A percentile compares a stretch with the other conserved stretches of the same genome.
Evolutionary conservation across 1,140 invertebrate genomes (phyloP).

Genomic region (Drosophila ohnishii): DNA sequence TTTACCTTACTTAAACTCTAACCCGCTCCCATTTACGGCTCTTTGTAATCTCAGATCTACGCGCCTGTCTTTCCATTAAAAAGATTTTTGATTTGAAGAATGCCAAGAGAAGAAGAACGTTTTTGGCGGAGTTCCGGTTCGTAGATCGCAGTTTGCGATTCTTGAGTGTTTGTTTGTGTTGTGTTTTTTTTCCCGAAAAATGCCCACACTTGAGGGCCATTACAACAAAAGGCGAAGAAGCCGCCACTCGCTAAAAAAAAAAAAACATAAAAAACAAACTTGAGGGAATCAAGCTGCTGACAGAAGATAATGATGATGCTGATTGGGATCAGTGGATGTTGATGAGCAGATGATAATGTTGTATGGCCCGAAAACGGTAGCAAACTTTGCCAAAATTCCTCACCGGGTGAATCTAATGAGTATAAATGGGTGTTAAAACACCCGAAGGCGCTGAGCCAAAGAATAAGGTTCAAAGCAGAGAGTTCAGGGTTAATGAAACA

Average conservation of each 20-base stretch:
- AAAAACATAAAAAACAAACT: constrained; percentile 41
- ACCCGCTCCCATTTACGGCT: not conserved
- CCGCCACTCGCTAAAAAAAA: constrained; percentile 15
- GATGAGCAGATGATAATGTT: constrained; percentile 13
- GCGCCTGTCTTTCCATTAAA: constrained; percentile 48
- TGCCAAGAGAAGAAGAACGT: constrained; percentile 22
- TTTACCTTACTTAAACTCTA: not conserved
- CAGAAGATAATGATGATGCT: constrained; percentile 35
- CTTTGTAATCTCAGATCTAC: constrained; percentile 14
- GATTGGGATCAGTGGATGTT: constrained; percentile 36
- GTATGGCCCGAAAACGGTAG: constrained; percentile 30
- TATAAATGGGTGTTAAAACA: constrained; percentile 31
- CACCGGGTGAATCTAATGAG: constrained; percentile 8
- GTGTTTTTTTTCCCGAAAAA: constrained; percentile 26
- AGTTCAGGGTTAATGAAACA: constrained; percentile 21
- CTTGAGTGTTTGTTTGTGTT: constrained; percentile 27
- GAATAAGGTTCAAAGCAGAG: constrained; percentile 15
- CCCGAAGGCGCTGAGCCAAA: not conserved
- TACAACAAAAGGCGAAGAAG: constrained; percentile 38
- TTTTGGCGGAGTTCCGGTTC: constrained; percentile 69
- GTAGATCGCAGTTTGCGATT: constrained; percentile 31
- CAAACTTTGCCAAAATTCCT: constrained; percentile 12
- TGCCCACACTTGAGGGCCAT: constrained; percentile 74
- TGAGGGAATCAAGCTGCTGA: constrained; percentile 9
- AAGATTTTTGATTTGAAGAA: constrained; percentile 7